A percentile compares a stretch with the other conserved stretches of the same genome.
phyloP scores from a whole-genome alignment of 2,113 vertebrate genomes.

The Setophaga coronata region DNA sequence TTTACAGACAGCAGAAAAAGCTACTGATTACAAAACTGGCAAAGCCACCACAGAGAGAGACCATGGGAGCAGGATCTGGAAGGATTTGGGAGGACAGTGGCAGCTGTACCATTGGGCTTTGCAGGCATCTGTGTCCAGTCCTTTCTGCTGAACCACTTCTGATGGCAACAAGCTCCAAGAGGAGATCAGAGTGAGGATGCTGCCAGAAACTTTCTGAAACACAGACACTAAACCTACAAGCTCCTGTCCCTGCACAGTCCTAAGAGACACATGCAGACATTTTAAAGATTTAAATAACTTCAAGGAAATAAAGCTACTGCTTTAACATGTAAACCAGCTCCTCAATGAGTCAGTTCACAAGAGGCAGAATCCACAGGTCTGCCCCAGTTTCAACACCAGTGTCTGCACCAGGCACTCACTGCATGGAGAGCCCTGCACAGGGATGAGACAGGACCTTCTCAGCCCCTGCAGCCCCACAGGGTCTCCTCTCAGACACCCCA shows the following conservation, averaged over 20 bases:
- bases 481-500: fast-evolving
- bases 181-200: neutral
- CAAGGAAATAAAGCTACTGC: neutral
- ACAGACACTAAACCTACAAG: neutral
- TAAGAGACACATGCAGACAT: neutral
- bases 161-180: neutral
- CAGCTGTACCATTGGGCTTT: neutral
- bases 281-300: neutral
- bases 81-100: neutral
- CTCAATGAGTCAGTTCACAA: neutral
- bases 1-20: neutral
- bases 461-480: fast-evolving
- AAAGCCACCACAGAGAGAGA: neutral
- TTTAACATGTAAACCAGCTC: neutral
- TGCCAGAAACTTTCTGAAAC: neutral
- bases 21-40: neutral
- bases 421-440: fast-evolving
- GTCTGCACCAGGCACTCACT: neutral
- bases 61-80: fast-evolving
- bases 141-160: neutral
- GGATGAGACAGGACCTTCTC: neutral
- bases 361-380: neutral
- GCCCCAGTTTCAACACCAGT: fast-evolving
- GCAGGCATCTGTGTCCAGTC: neutral
- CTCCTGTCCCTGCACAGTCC: neutral